Conservation (phyloP, 2,888 invertebrate species). For the Heliconius cydno region DNA sequence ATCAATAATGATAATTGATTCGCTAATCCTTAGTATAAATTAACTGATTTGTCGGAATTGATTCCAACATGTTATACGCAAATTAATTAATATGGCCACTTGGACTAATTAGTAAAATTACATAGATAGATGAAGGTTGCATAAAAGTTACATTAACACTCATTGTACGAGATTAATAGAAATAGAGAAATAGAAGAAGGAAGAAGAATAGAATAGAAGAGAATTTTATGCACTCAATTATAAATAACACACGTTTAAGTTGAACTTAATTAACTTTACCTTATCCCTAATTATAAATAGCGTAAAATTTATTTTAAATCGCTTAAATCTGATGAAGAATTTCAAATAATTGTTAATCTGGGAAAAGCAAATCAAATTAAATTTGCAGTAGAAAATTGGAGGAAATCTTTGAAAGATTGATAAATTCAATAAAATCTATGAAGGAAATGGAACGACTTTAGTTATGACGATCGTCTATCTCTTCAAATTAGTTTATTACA, state of each 20-base stretch:
- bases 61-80: not conserved
- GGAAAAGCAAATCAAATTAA: not conserved
- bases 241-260: too few relatives aligned
- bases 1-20: slow-evolving; percentile 6
- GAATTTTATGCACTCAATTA: too few relatives aligned
- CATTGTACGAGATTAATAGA: not conserved
- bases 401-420: not conserved
- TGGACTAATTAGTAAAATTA: not conserved
- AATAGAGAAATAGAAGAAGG: too few relatives aligned
- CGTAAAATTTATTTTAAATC: not conserved
- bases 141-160: not conserved
- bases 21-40: not conserved
- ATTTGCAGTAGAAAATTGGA: slow-evolving; percentile 2
- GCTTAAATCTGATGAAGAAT: not conserved
- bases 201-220: too few relatives aligned
- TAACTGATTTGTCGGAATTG: slow-evolving; percentile 7
- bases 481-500: not conserved
- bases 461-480: slow-evolving; percentile 1
- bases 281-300: too few relatives aligned
- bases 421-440: slow-evolving; percentile 13
- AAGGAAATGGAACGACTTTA: slow-evolving; percentile 8
- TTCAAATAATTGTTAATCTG: not conserved
- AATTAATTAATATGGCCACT: slow-evolving; percentile 14
- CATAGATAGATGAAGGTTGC: not conserved
- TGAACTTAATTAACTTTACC: too few relatives aligned